Percentiles rank a stretch among this genome's conserved stretches.
phyloP scores from a whole-genome alignment of 2,888 invertebrate genomes.

The Rambutsinella grinnellia region DNA sequence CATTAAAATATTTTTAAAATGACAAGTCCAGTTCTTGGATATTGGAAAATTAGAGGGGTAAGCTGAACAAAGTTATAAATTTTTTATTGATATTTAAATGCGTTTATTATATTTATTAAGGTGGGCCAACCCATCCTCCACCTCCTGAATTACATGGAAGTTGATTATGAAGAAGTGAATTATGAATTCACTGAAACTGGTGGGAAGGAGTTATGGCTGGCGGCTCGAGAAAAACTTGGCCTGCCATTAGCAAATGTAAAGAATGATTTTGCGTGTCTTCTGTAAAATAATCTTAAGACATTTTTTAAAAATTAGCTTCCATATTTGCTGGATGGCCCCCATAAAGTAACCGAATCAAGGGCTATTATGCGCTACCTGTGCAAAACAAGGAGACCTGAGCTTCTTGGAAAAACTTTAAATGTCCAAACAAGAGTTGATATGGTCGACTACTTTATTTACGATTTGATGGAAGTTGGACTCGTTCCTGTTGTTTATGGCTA shows the following conservation, averaged over 20 bases:
- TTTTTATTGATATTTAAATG: neutral
- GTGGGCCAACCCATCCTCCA: constrained; percentile 16
- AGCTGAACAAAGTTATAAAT: neutral
- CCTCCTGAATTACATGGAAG: constrained; percentile 6
- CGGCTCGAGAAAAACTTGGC: constrained; percentile 31
- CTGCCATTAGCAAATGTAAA: constrained; percentile 52
- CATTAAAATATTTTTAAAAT: no score
- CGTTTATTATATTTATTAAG: constrained; percentile 11
- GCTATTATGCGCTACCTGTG: constrained; percentile 70
- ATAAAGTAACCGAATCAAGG: constrained; percentile 70
- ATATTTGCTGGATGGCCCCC: constrained; percentile 70
- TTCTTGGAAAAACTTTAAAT: constrained; percentile 69
- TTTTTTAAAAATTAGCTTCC: constrained; percentile 68
- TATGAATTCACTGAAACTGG: constrained; percentile 16
- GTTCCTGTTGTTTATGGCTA: constrained; percentile 68
- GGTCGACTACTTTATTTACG: constrained; percentile 69
- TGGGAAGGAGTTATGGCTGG: constrained; percentile 33
- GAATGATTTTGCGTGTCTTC: neutral
- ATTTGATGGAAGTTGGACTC: constrained; percentile 68
- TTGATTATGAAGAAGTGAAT: constrained; percentile 8
- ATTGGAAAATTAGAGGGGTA: constrained; percentile 33
- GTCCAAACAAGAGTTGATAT: constrained; percentile 69
- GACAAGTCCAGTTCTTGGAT: constrained; percentile 17
- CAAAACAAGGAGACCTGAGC: constrained; percentile 68
- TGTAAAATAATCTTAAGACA: neutral